Conservation (phyloP, 2,113 vertebrate genomes). For the Perognathus longimembris region DNA sequence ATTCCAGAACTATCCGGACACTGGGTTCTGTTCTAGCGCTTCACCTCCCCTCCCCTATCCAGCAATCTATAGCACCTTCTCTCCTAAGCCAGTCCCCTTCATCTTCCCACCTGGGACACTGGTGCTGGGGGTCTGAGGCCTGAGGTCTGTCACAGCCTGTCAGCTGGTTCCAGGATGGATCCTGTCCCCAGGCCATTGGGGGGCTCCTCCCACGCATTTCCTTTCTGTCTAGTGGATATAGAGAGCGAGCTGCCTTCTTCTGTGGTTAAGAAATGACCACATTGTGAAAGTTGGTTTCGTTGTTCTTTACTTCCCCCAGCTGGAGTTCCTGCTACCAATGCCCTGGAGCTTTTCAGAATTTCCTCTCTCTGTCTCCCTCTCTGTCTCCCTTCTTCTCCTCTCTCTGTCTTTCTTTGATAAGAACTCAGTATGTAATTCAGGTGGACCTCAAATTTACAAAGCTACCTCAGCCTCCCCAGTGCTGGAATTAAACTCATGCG, state of each 20-base stretch:
- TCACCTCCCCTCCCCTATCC: not conserved
- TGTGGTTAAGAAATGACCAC: not conserved
- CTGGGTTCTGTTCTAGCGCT: not conserved
- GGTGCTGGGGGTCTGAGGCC: not conserved
- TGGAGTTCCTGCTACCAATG: not conserved
- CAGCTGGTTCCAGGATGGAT: not conserved
- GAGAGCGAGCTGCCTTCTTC: not conserved
- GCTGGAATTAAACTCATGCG: not conserved
- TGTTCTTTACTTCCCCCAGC: not conserved
- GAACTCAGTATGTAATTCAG: not conserved
- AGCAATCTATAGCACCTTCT: not conserved
- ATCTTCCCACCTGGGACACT: not conserved
- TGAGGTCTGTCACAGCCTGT: not conserved
- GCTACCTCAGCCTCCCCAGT: not conserved
- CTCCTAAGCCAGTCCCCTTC: not conserved
- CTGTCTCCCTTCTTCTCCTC: not conserved
- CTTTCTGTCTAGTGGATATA: not conserved
- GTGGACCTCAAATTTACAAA: not conserved
- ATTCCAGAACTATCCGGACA: not conserved
- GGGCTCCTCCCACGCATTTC: not conserved
- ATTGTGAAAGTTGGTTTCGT: conserved; percentile 25
- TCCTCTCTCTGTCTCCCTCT: not conserved
- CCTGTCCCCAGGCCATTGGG: not conserved
- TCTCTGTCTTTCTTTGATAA: not conserved
- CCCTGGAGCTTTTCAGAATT: not conserved